phyloP scores from a whole-genome alignment of 2,888 invertebrate genomes.

The Polylopha cassiicola region DNA sequence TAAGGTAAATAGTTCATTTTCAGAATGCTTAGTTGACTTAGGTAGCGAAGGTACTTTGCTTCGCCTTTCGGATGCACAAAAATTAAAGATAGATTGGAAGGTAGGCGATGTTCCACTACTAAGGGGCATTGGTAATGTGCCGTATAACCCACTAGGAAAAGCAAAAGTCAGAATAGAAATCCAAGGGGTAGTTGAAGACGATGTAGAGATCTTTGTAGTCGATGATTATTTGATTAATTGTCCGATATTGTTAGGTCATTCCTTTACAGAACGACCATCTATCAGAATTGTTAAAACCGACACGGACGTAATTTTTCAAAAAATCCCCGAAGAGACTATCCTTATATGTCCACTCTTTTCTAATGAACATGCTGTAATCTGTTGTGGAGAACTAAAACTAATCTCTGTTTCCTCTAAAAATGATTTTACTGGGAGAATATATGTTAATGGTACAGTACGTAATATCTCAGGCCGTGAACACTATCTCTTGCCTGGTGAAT shows the following conservation, averaged over 20 bases:
- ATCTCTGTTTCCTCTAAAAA: background rate
- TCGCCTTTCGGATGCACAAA: slow-evolving; percentile 22
- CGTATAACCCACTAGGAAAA: slow-evolving; percentile 22
- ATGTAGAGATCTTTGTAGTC: slow-evolving; percentile 23
- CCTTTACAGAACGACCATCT: slow-evolving; percentile 20
- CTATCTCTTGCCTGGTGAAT: background rate
- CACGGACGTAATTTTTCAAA: slow-evolving; percentile 11
- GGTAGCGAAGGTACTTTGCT: slow-evolving; percentile 26
- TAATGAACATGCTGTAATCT: background rate
- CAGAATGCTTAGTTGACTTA: slow-evolving; percentile 20
- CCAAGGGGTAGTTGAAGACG: slow-evolving; percentile 22
- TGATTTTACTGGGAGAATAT: background rate
- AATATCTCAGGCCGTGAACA: background rate
- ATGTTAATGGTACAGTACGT: background rate
- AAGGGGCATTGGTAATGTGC: slow-evolving; percentile 25
- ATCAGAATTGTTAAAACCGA: slow-evolving; percentile 16
- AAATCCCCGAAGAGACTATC: background rate
- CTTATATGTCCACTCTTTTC: background rate
- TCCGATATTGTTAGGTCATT: slow-evolving; percentile 21
- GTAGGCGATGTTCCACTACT: slow-evolving; percentile 16
- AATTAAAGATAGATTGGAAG: slow-evolving; percentile 21
- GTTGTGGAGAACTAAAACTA: background rate
- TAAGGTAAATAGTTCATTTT: slow-evolving; percentile 10
- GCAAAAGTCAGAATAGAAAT: slow-evolving; percentile 17
- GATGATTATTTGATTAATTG: slow-evolving; percentile 21